phyloP scores from a whole-genome alignment of 2,888 invertebrate genomes.

The Calliopum simillimum region DNA sequence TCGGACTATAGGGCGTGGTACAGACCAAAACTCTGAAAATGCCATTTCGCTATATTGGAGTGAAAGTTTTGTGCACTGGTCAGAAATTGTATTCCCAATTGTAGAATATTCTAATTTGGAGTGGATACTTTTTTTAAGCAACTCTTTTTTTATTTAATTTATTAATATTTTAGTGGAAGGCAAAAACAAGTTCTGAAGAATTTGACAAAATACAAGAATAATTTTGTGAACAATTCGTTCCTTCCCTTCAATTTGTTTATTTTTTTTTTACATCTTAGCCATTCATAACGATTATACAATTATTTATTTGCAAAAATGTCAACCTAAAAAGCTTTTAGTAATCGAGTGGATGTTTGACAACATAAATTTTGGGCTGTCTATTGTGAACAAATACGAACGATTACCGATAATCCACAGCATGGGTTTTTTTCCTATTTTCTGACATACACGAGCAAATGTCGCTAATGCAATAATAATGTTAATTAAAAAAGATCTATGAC shows the following conservation, averaged over 20 bases:
- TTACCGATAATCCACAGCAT: conserved; percentile 16
- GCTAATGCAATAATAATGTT: conserved; percentile 40
- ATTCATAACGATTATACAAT: neutral
- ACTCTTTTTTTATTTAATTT: no score
- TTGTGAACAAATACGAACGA: conserved; percentile 19
- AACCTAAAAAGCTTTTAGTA: conserved; percentile 14
- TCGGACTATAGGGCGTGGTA: no score
- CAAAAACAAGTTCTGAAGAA: conserved; percentile 21
- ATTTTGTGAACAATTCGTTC: neutral
- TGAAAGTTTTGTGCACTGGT: no score
- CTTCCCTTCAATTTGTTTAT: conserved; percentile 38
- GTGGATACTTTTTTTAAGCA: no score
- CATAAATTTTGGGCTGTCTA: neutral
- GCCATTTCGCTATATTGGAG: no score
- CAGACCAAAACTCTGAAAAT: no score
- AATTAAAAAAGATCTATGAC: conserved; percentile 28
- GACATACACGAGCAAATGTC: conserved; percentile 16
- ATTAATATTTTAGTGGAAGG: no score
- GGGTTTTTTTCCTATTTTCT: conserved; percentile 6
- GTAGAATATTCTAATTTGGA: no score
- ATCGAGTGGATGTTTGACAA: conserved; percentile 9
- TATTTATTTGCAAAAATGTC: conserved; percentile 11
- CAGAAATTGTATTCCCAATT: no score
- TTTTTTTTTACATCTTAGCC: conserved; percentile 23
- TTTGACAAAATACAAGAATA: no score